Conservation (phyloP, 2,888 invertebrate genomes). For the Limnephilus rhombicus region DNA sequence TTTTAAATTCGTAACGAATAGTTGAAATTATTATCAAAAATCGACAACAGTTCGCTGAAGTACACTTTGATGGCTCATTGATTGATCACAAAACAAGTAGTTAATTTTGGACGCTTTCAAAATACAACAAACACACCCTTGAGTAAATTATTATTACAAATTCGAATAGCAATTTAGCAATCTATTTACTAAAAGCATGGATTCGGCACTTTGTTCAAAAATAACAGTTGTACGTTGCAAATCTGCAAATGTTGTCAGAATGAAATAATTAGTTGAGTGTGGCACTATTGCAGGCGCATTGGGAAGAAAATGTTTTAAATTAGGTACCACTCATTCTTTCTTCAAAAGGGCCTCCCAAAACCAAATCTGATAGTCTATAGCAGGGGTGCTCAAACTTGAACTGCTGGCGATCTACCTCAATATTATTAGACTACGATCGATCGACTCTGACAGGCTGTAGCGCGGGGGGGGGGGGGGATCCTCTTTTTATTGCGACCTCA, state of each 20-base stretch:
- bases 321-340: neutral
- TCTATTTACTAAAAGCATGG: neutral
- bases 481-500: too few relatives aligned
- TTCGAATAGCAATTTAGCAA: neutral
- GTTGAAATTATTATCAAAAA: slow-evolving; percentile 4
- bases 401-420: too few relatives aligned
- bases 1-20: slow-evolving; percentile 34
- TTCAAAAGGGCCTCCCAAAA: too few relatives aligned
- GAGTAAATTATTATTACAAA: neutral
- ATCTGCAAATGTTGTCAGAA: slow-evolving; percentile 8
- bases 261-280: neutral
- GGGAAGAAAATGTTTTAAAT: neutral
- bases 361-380: too few relatives aligned
- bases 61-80: neutral
- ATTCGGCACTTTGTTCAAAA: slow-evolving; percentile 6
- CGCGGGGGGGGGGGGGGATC: too few relatives aligned
- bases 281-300: neutral
- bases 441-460: too few relatives aligned
- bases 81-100: neutral
- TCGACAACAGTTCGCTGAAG: neutral
- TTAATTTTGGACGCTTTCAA: neutral
- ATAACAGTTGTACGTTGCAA: slow-evolving; percentile 11
- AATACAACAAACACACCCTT: neutral
- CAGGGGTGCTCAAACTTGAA: too few relatives aligned
- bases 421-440: too few relatives aligned